A percentile compares a stretch with the other conserved stretches of the same genome.
Evolutionary conservation across 2,888 invertebrate species (phyloP).

Genomic region (Eurytoma californica): DNA sequence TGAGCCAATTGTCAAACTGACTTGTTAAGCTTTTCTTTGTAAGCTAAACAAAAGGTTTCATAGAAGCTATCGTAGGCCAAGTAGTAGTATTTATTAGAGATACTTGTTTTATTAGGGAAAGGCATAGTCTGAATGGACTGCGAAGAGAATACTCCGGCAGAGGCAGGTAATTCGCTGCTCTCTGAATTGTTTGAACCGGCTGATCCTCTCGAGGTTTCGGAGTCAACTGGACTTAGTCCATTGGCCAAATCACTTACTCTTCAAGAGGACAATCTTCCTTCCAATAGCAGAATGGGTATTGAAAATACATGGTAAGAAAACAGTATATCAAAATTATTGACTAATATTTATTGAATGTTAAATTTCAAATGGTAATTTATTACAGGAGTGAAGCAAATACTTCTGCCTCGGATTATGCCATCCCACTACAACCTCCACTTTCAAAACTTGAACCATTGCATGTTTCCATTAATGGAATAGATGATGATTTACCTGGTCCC

Average conservation of each 20-base stretch:
- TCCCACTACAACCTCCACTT: conserved; percentile 42
- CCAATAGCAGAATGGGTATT: conserved; percentile 73
- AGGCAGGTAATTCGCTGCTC: conserved; percentile 70
- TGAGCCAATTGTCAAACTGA: background rate
- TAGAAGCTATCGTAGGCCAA: background rate
- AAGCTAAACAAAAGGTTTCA: background rate
- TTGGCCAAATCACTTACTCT: conserved; percentile 70
- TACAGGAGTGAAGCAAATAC: conserved; percentile 56
- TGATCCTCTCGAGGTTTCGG: conserved; percentile 69
- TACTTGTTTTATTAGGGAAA: conserved; percentile 54
- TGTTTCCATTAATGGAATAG: conserved; percentile 65
- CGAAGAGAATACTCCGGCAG: conserved; percentile 66
- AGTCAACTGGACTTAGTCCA: conserved; percentile 71
- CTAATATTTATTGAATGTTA: background rate
- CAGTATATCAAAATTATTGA: background rate
- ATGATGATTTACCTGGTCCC: conserved; percentile 72
- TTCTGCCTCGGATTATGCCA: conserved; percentile 51
- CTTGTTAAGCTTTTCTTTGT: background rate
- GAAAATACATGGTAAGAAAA: conserved; percentile 73
- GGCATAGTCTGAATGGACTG: conserved; percentile 71
- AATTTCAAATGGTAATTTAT: background rate
- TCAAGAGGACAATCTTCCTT: conserved; percentile 68
- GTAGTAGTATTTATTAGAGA: too few relatives aligned
- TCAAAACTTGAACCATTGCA: conserved; percentile 61
- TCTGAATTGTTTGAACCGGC: conserved; percentile 66